phyloP scores from a whole-genome alignment of 2,888 invertebrate species.

The Halocaridina rubra region DNA sequence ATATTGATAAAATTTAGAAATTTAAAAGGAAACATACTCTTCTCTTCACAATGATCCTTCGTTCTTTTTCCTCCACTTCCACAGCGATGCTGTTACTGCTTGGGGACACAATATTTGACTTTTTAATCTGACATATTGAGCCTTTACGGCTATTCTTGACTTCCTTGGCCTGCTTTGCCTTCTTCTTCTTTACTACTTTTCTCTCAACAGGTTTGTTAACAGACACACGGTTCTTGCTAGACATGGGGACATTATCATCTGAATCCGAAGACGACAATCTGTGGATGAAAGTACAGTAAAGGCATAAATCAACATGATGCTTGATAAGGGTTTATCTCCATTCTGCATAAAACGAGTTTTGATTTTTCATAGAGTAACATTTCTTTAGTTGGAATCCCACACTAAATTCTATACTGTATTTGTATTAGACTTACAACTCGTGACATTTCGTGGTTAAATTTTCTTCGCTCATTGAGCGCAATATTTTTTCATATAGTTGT shows the following conservation, averaged over 20 bases:
- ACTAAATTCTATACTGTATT: too few relatives aligned
- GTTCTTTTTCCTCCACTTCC: slow-evolving; percentile 45
- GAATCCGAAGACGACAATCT: slow-evolving; percentile 63
- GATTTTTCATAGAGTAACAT: too few relatives aligned
- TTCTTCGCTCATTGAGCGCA: too few relatives aligned
- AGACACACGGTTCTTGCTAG: slow-evolving; percentile 9
- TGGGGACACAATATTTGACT: background rate
- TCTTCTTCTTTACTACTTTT: slow-evolving; percentile 58
- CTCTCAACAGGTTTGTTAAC: slow-evolving; percentile 32
- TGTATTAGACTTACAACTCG: too few relatives aligned
- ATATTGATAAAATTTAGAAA: too few relatives aligned
- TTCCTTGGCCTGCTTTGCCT: slow-evolving; percentile 49
- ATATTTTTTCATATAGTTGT: too few relatives aligned
- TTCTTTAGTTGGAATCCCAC: too few relatives aligned
- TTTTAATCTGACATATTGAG: slow-evolving; percentile 11
- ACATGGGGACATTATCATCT: slow-evolving; percentile 53
- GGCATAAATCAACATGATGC: too few relatives aligned
- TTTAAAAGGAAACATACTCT: slow-evolving; percentile 16
- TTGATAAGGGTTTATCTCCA: too few relatives aligned
- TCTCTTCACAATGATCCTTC: slow-evolving; percentile 48
- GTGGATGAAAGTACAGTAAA: too few relatives aligned
- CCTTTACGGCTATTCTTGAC: slow-evolving; percentile 48
- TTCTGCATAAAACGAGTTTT: too few relatives aligned
- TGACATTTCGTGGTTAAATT: too few relatives aligned
- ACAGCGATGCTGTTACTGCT: slow-evolving; percentile 39